These are phyloP conservation scores for Chloroceryle aenea DNA, from an alignment of 2,113 vertebrate genomes.

Conservation along the genomic window DNA sequence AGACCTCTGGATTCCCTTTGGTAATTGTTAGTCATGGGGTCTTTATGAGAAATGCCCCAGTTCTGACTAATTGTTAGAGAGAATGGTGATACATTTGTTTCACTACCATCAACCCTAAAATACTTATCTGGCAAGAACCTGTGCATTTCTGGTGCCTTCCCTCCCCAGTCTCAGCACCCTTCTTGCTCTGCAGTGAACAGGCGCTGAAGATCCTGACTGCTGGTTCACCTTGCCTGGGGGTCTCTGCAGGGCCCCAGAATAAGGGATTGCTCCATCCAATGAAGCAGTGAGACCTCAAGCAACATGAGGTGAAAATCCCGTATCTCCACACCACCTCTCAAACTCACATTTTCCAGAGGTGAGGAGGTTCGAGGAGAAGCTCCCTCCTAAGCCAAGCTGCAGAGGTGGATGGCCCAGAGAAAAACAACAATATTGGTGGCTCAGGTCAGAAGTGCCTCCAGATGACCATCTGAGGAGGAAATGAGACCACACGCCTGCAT, in stretches of 20 bases:
- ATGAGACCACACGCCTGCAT: accelerated
- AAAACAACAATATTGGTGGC: accelerated
- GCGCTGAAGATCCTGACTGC: background rate
- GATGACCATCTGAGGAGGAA: background rate
- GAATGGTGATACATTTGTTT: background rate
- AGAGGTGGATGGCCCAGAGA: background rate
- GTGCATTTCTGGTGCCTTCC: background rate
- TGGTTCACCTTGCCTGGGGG: background rate
- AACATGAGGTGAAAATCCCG: background rate
- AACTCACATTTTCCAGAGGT: background rate
- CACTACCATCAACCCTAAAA: background rate
- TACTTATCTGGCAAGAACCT: background rate
- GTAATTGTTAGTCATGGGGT: background rate
- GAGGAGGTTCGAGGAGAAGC: accelerated
- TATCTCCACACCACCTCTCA: accelerated
- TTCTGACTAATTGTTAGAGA: background rate
- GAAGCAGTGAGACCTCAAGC: background rate
- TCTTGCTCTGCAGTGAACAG: accelerated
- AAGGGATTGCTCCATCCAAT: background rate
- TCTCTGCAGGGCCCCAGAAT: background rate
- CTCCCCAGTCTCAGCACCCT: background rate
- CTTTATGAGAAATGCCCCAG: background rate
- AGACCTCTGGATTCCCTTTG: background rate
- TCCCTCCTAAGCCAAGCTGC: background rate
- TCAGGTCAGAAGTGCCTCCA: background rate